These are phyloP conservation scores for Gadus chalcogrammus DNA, from an alignment of 2,113 vertebrate species.

Conservation along the genomic window DNA sequence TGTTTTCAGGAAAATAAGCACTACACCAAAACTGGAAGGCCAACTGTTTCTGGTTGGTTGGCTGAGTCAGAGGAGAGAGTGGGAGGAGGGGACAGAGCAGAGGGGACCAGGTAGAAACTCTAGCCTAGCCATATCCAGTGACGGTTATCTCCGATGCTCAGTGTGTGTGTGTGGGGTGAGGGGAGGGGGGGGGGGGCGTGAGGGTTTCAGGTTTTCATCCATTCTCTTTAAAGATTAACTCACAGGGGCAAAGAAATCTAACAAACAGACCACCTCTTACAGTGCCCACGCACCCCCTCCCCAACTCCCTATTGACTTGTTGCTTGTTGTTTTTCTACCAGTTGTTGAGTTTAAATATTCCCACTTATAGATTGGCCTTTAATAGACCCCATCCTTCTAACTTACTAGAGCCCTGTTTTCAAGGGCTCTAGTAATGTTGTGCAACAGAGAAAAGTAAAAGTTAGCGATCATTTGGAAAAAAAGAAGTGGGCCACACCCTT, in stretches of 20 bases:
- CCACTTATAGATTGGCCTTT: neutral
- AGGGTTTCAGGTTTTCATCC: slow-evolving; percentile 50
- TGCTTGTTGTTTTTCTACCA: neutral
- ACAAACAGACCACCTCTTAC: neutral
- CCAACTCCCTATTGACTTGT: no score
- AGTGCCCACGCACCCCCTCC: no score
- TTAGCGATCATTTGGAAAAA: neutral
- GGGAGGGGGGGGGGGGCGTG: neutral
- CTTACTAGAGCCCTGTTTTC: neutral
- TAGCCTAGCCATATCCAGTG: slow-evolving; percentile 52
- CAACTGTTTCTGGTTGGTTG: neutral
- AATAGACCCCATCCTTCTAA: neutral
- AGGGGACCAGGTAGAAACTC: slow-evolving; percentile 43
- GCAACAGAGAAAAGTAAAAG: no score
- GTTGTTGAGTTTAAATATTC: neutral
- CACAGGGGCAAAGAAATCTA: neutral
- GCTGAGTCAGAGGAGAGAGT: slow-evolving; percentile 16
- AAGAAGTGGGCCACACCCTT: slow-evolving; percentile 33
- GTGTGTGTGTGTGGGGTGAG: slow-evolving; percentile 26
- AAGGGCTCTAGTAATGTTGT: no score
- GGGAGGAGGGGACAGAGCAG: slow-evolving; percentile 2
- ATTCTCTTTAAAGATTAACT: slow-evolving; percentile 32
- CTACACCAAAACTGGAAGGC: no score
- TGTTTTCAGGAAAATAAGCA: no score
- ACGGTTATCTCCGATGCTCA: slow-evolving; percentile 30